phyloP scores from a whole-genome alignment of 2,797 vertebrate species.

The Enteromius fasciolatus region DNA sequence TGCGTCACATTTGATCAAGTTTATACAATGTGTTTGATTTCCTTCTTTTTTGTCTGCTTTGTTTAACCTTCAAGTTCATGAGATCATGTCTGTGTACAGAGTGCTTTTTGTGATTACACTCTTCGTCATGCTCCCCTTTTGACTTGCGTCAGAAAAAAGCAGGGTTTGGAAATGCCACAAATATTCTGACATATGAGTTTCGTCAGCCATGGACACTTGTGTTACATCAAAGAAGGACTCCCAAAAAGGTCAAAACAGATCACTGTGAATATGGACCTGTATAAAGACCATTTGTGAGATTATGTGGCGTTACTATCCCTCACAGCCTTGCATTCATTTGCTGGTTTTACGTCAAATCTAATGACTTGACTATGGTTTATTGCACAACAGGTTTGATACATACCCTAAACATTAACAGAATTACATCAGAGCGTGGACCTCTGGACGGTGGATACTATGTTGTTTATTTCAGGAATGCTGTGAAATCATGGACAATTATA shows the following conservation, averaged over 20 bases:
- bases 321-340: not conserved
- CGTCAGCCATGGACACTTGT: not conserved
- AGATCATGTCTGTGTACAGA: not conserved
- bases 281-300: not conserved
- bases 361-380: conserved; percentile 45
- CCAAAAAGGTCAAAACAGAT: not conserved
- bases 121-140: not conserved
- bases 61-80: too few relatives aligned
- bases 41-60: not conserved
- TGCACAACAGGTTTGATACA: conserved; percentile 61
- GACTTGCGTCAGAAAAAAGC: not conserved
- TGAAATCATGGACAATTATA: not conserved
- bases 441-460: conserved; percentile 20
- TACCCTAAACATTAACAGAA: conserved; percentile 70
- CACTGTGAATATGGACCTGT: not conserved
- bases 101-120: not conserved
- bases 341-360: not conserved
- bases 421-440: conserved; percentile 64
- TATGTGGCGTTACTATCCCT: not conserved
- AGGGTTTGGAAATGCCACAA: not conserved
- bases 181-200: conserved; percentile 2
- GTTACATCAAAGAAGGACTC: not conserved
- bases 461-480: conserved; percentile 14
- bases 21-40: not conserved
- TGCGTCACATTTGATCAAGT: not conserved